Evolutionary conservation across 2,113 vertebrate genomes (phyloP).

Genomic region (Cathartes aura): DNA sequence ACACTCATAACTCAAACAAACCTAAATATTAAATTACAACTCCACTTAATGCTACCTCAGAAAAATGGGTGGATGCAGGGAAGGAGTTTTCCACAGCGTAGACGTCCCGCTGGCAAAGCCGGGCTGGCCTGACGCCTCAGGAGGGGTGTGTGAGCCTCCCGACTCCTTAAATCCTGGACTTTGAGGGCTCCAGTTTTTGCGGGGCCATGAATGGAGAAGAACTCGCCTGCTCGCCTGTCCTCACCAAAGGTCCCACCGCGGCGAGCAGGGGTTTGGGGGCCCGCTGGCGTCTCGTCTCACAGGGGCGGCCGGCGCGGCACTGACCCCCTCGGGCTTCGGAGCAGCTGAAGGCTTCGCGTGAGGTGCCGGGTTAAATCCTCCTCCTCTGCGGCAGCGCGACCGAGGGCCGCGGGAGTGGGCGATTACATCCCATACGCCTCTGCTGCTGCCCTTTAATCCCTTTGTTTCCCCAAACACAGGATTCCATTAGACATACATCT

Average conservation of each 20-base stretch:
- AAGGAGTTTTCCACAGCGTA: background rate
- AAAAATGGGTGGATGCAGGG: background rate
- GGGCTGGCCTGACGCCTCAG: background rate
- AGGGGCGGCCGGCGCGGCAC: accelerated
- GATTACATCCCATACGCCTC: accelerated
- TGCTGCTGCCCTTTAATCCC: background rate
- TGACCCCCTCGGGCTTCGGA: too few species aligned
- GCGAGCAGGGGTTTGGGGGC: background rate
- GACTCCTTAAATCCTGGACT: background rate
- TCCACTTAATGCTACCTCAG: background rate
- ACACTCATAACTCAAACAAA: background rate
- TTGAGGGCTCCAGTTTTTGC: too few species aligned
- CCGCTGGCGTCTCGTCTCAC: accelerated
- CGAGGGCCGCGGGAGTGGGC: accelerated
- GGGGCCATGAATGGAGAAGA: accelerated
- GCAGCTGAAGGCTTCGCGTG: accelerated
- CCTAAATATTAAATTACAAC: background rate
- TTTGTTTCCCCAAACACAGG: too few species aligned
- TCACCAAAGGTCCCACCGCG: accelerated
- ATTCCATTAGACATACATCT: background rate
- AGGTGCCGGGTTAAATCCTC: too few species aligned
- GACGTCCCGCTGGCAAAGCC: background rate
- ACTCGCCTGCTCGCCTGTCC: background rate
- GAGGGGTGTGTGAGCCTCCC: too few species aligned
- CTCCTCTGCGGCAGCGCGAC: background rate